These are phyloP conservation scores for Ciona savignyi DNA, from an alignment of 23 tunicate genomes.

Conservation along the genomic window DNA sequence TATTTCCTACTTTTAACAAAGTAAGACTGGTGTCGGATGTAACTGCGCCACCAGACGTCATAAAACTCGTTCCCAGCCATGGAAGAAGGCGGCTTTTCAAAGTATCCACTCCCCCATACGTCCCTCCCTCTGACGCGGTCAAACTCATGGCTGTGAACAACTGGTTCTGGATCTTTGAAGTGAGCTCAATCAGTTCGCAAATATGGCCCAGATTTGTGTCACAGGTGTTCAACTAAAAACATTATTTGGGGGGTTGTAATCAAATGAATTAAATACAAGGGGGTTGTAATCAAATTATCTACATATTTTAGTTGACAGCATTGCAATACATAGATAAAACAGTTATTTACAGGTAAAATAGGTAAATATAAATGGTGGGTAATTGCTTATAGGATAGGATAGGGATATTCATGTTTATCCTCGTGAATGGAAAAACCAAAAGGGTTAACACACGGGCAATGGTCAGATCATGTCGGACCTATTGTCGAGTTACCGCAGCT, in stretches of 20 bases:
- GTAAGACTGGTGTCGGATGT: conserved; percentile 70
- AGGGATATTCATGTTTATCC: too few relatives aligned
- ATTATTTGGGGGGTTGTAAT: neutral
- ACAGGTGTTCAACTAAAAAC: conserved; percentile 63
- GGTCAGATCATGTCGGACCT: too few relatives aligned
- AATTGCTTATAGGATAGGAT: too few relatives aligned
- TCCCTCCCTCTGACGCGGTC: conserved; percentile 93
- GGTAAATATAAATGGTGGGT: too few relatives aligned
- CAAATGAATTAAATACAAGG: neutral
- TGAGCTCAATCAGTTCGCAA: conserved; percentile 85
- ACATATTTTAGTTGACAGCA: neutral
- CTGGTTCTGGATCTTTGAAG: conserved; percentile 92
- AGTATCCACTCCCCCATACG: conserved; percentile 92
- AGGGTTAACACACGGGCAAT: too few relatives aligned
- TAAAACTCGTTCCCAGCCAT: conserved; percentile 89
- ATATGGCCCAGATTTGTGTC: conserved; percentile 79
- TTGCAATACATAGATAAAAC: neutral
- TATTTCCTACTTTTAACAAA: conserved; percentile 40
- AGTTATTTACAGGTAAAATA: too few relatives aligned
- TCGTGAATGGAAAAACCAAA: too few relatives aligned
- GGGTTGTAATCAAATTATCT: neutral
- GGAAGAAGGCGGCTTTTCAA: conserved; percentile 86
- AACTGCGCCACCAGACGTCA: conserved; percentile 75
- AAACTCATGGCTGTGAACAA: conserved; percentile 88
- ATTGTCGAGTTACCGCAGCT: too few relatives aligned